Evolutionary conservation across 2,888 invertebrate species (phyloP), one percentile per base, ranked within the genome.

Genomic region (Byasa hedistus): DNA sequence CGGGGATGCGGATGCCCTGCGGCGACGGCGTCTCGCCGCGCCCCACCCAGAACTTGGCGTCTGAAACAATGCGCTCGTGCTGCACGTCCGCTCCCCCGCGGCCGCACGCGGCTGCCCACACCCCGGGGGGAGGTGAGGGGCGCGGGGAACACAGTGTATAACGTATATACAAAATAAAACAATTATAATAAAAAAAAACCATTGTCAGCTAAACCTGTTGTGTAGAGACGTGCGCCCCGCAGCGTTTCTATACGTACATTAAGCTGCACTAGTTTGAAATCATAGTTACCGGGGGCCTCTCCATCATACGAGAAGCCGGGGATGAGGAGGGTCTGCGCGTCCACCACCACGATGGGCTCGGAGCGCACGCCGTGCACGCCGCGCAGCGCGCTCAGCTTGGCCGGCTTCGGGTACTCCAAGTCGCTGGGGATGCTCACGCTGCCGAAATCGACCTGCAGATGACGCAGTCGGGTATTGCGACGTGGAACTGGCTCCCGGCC

Each of bases 41-140:
- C 1, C 98, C 98, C 70, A 96, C 97, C 97, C 98, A 98, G 89
- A 98, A 98, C 89, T 98, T 97, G 0, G 97, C 97, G 86, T 98
- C 98, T 97, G 92, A 15, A 89, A 63, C 57, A 61, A 51, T 24
- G 24, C 24, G 15, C 48, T 17, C n/a, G 48, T 5, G 1, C 19
- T 19, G 15, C 5, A 15, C 48, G 48, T 12, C 10, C 32, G 8
- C 32, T 10, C 8, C 8, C 1, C 8, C 32, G 32, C 8, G 7
- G 7, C 32, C 32, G 32, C 8, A 32, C 8, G 7, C 1, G n/a
- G n/a, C n/a, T n/a, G n/a, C n/a, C n/a, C n/a, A n/a, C n/a, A n/a
- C n/a, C n/a, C n/a, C n/a, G n/a, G n/a, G n/a, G n/a, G n/a, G n/a
- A n/a, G n/a, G n/a, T n/a, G n/a, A n/a, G n/a, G n/a, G n/a, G n/a